phyloP scores from a whole-genome alignment of 1,140 invertebrate species.

The Psilanteris sp. region DNA sequence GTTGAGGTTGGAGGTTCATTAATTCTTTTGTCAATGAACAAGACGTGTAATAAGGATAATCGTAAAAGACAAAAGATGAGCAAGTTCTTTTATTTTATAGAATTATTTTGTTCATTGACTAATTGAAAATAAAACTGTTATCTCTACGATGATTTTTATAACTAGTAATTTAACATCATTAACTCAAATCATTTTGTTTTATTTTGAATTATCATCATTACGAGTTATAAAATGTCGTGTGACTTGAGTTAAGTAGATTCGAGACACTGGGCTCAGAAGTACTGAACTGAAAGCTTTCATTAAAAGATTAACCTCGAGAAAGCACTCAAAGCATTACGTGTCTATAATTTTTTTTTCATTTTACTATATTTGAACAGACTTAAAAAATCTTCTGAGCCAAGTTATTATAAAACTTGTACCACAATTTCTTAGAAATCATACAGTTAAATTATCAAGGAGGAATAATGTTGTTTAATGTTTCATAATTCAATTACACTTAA shows the following conservation, averaged over 20 bases:
- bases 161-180: background rate
- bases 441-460: background rate
- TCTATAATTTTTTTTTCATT: constrained; percentile 20
- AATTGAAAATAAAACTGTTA: background rate
- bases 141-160: background rate
- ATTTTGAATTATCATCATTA: constrained; percentile 38
- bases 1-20: too few species aligned
- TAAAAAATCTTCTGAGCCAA: background rate
- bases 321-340: constrained; percentile 36
- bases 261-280: constrained; percentile 21
- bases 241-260: constrained; percentile 32
- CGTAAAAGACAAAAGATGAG: too few species aligned
- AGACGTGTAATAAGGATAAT: too few species aligned
- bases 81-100: too few species aligned
- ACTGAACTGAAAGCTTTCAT: constrained; percentile 43
- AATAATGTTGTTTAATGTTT: too few species aligned
- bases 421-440: background rate
- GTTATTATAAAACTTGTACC: constrained; percentile 2
- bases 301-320: constrained; percentile 43
- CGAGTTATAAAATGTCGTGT: constrained; percentile 34
- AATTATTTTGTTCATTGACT: too few species aligned
- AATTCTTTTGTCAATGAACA: too few species aligned
- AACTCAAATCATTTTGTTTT: constrained; percentile 17
- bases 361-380: constrained; percentile 16
- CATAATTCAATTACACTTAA: too few species aligned